Evolutionary conservation across 2,888 invertebrate species (phyloP), one percentile per base, ranked within the genome.

Genomic region (Melanargia galathea): DNA sequence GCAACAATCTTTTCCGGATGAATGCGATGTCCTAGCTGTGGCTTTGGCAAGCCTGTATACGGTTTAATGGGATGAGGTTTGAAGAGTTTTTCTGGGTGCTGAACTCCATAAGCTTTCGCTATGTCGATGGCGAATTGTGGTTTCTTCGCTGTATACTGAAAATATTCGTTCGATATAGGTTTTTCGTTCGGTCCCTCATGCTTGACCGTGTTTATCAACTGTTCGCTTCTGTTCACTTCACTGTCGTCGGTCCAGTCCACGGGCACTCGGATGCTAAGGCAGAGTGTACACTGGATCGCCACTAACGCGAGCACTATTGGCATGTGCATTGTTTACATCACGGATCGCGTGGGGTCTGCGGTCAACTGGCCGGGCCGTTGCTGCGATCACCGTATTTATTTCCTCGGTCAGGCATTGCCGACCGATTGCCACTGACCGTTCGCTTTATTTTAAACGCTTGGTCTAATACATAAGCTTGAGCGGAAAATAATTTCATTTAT

Each of bases 361-460:
- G 81, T 79, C 77, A 82, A 92, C 92, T 92, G 87, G 85, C 84
- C 83, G 76, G 82, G 78, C 77, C 82, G 79, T 74, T 73, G 76
- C 80, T 73, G 71, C 70, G 75, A 68, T 78, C 76, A 83, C 80
- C 76, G 82, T 88, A 87, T 92, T 90, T 92, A 92, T 91, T 83
- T 87, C 85, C 86, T 92, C 90, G 89, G 89, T 86, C 75, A 77
- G 77, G 79, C 81, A 84, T 86, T 76, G 84, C 87, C 86, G 80
- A 75, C 84, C 86, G 83, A 85, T 90, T 89, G 82, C 86, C 75
- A 72, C 69, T 68, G 75, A 77, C 83, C 86, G 73, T 75, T 85
- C 86, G 87, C 83, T 87, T 83, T 81, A 81, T 79, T 71, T 69
- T 60, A 67, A 56, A 56, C 54, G 73, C 43, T 40, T 75, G 81